These are phyloP conservation scores for Urocitellus parryii DNA, from an alignment of 2,113 vertebrate genomes.

Conservation along the genomic window DNA sequence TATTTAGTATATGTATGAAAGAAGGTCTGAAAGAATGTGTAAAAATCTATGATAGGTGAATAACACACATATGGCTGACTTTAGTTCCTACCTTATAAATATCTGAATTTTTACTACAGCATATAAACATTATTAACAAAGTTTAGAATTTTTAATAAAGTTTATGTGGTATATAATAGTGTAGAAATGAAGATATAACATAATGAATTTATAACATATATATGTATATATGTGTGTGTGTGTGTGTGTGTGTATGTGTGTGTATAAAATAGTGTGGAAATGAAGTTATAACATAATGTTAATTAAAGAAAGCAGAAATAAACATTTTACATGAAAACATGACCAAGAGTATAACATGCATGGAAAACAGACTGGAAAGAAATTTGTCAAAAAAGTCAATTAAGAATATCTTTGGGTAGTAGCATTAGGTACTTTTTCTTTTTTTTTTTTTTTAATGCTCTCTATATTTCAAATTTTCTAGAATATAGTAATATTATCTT, in stretches of 20 bases:
- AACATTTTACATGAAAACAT: not conserved
- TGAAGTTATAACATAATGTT: constrained; percentile 17
- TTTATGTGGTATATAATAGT: not conserved
- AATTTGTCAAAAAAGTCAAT: not conserved
- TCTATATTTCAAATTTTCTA: constrained; percentile 18
- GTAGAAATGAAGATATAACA: constrained; percentile 38
- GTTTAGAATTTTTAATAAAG: not conserved
- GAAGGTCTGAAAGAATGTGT: not conserved
- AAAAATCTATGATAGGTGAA: not conserved
- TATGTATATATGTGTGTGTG: too few species aligned
- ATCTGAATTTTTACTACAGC: constrained; percentile 7
- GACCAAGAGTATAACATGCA: not conserved
- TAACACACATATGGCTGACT: not conserved
- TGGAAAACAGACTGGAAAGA: constrained; percentile 15
- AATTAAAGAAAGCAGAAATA: constrained; percentile 34
- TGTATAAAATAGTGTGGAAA: constrained; percentile 1
- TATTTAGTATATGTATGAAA: constrained; percentile 14
- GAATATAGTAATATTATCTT: not conserved
- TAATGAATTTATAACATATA: not conserved
- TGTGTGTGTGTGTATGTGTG: not conserved
- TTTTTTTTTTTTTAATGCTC: not conserved
- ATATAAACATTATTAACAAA: constrained; percentile 35
- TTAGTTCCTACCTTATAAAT: constrained; percentile 34
- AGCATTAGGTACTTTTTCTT: not conserved
- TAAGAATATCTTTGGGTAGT: not conserved